phyloP scores from a whole-genome alignment of 1,140 invertebrate species.

The Diorhabda elongata region DNA sequence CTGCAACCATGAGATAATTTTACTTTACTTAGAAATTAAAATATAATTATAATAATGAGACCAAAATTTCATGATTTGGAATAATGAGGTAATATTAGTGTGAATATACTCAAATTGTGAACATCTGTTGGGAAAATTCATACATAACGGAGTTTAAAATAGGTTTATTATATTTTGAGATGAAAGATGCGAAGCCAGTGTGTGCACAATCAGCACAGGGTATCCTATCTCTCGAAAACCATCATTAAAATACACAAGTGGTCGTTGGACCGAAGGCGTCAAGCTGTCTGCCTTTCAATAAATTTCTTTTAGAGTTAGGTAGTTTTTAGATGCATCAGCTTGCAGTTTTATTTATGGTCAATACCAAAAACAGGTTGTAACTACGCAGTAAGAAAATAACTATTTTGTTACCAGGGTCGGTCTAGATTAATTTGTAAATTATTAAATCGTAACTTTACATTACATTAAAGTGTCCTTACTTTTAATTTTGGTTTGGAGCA shows the following conservation, averaged over 20 bases:
- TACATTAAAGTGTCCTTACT: too few species aligned
- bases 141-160: background rate
- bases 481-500: too few species aligned
- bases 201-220: background rate
- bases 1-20: too few species aligned
- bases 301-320: background rate
- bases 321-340: background rate
- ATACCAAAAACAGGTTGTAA: background rate
- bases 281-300: background rate
- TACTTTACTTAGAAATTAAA: too few species aligned
- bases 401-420: background rate
- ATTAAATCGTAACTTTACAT: too few species aligned
- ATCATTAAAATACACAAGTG: background rate
- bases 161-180: background rate
- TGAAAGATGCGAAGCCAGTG: background rate
- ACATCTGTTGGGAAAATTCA: background rate
- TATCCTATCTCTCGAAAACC: background rate
- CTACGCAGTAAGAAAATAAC: background rate
- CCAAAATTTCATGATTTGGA: too few species aligned
- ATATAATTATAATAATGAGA: too few species aligned
- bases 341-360: background rate
- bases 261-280: background rate
- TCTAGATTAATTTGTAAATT: too few species aligned
- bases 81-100: background rate
- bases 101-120: background rate